Conservation (phyloP, 2,797 vertebrate species). For the Gadopsis bispinosus region DNA sequence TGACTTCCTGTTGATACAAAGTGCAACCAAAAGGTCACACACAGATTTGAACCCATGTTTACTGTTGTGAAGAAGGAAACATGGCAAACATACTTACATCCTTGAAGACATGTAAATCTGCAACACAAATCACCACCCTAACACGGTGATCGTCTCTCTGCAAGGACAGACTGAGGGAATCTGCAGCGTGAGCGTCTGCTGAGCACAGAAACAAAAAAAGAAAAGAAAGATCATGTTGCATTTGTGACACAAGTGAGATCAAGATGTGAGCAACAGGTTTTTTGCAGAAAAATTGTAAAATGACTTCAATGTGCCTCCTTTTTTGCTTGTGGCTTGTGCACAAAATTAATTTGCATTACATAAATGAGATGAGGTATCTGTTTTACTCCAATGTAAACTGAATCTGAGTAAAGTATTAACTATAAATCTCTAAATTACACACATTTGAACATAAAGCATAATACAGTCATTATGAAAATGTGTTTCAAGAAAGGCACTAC, state of each 20-base stretch:
- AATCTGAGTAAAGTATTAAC: background rate
- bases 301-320: background rate
- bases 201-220: background rate
- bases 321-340: background rate
- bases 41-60: background rate
- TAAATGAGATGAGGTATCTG: background rate
- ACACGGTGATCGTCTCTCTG: constrained; percentile 92
- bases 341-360: background rate
- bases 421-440: background rate
- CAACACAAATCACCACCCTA: constrained; percentile 91
- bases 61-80: no score
- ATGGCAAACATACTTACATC: constrained; percentile 85
- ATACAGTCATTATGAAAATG: background rate
- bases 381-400: background rate
- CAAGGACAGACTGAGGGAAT: constrained; percentile 85
- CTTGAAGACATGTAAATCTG: constrained; percentile 93
- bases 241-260: background rate
- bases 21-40: background rate
- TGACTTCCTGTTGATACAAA: constrained; percentile 88
- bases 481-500: background rate
- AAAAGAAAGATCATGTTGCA: background rate
- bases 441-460: background rate
- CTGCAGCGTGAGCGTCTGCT: constrained; percentile 88
- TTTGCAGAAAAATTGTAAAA: background rate
- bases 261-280: background rate